Evolutionary conservation across 2,797 vertebrate species (phyloP).

Genomic region (Neopelma chrysocephalum): DNA sequence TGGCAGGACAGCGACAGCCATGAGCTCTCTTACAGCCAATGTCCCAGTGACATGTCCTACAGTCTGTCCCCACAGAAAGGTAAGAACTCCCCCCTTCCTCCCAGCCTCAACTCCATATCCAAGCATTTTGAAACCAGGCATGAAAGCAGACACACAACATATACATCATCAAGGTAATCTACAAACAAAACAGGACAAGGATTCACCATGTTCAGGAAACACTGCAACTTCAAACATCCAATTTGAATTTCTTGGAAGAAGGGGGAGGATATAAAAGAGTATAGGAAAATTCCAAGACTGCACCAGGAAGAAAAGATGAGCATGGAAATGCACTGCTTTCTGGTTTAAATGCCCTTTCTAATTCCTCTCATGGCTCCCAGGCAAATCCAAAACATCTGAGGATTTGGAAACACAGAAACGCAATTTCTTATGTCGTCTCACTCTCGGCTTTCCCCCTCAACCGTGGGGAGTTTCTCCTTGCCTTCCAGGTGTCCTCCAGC

Average conservation of each 20-base stretch:
- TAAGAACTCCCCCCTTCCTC: neutral
- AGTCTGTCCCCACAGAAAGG: neutral
- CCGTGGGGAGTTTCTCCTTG: neutral
- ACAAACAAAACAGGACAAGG: constrained; percentile 55
- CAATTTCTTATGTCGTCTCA: neutral
- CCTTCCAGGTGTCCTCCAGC: constrained; percentile 43
- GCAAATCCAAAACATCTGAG: constrained; percentile 56
- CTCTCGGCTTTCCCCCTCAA: neutral
- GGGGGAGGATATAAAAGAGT: neutral
- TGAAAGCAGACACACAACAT: constrained; percentile 40
- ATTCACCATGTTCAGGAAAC: constrained; percentile 69
- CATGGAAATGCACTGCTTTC: constrained; percentile 64
- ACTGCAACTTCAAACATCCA: constrained; percentile 61
- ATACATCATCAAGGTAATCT: constrained; percentile 31
- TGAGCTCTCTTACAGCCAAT: neutral
- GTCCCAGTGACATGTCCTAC: neutral
- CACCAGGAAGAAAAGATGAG: constrained; percentile 45
- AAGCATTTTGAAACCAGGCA: constrained; percentile 25
- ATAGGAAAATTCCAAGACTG: constrained; percentile 51
- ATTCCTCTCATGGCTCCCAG: constrained; percentile 25
- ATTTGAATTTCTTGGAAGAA: constrained; percentile 37
- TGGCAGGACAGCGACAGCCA: neutral
- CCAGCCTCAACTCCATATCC: constrained; percentile 5
- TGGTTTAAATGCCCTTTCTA: constrained; percentile 40
- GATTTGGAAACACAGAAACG: constrained; percentile 16